phyloP scores from a whole-genome alignment of 2,797 vertebrate species.

The Tamandua tetradactyla region DNA sequence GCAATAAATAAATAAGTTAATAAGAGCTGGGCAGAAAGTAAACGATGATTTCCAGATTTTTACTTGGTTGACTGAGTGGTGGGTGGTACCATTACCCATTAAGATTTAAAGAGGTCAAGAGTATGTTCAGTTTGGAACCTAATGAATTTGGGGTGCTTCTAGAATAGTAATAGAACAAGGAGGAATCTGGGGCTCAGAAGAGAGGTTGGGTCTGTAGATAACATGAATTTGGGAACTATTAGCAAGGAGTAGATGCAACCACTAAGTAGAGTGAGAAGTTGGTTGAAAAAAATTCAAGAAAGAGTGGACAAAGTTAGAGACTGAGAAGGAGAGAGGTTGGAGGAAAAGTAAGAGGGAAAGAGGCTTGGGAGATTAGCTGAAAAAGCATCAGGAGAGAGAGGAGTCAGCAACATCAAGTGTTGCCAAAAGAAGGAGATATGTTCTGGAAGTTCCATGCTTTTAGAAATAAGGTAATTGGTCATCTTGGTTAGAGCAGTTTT shows the following conservation, averaged over 20 bases:
- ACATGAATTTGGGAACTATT: background rate
- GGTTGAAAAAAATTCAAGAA: background rate
- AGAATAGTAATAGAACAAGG: background rate
- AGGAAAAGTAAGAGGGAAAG: background rate
- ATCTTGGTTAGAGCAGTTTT: background rate
- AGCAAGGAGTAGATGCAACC: background rate
- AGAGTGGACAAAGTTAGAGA: background rate
- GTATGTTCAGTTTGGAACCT: background rate
- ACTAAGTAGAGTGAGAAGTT: background rate
- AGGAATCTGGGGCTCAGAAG: background rate
- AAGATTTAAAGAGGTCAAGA: background rate
- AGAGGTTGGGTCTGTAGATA: background rate
- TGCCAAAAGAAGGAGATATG: background rate
- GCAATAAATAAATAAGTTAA: no score
- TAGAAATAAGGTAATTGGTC: background rate
- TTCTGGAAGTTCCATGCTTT: background rate
- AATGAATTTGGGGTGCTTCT: background rate
- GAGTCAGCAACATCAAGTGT: background rate
- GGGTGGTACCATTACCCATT: background rate
- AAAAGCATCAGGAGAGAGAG: background rate
- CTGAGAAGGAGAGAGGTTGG: background rate
- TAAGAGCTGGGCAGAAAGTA: background rate
- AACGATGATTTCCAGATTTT: background rate
- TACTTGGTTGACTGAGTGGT: background rate
- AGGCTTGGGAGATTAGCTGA: background rate